Base-by-base conservation (phyloP, 2,797 vertebrate species). In the Hylomyscus alleni region DNA sequence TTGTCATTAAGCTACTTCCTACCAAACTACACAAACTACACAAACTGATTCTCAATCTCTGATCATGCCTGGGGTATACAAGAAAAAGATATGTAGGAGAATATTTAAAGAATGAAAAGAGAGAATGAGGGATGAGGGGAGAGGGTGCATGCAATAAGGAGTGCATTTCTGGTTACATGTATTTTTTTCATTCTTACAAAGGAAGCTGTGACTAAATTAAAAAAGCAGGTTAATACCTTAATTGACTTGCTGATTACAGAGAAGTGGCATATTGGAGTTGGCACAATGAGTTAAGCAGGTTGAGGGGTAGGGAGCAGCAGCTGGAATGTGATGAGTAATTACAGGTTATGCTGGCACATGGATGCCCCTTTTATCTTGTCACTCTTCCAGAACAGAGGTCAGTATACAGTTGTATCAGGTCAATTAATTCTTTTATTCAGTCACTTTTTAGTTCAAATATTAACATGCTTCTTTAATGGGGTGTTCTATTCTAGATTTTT, bases 311-410 rank as follows among this genome's bases (percentile, higher is more conserved):
- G 20, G 37, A 90, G 14, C 11, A 44, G 7, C 15, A 24, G 7
- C 1, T 37, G 56, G 37, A 22, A 11, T 62, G 29, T 19, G 26
- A 26, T 52, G 24, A 17, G 34, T 20, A 44, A 11, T 67, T 85
- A 85, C 26, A 90, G 76, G 20, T 91, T 78, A 62, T 77, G 17
- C 2, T 22, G n/a, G 11, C 31, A 88, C 58, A 67, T 90, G 56
- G 40, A 62, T 14, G 17, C n/a, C 24, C 83, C 83, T 80, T 93
- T 95, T 69, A 62, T 94, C 77, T 85, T 94, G 47, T 50, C 17
- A 4, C 47, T 86, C 56, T 90, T 92, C 40, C 40, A 93, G 94
- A 95, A 94, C 31, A 44, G 40, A 97, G 80, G 92, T 92, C 75
- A 89, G 84, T 67, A 6, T 75, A 56, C 12, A 37, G 90, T 65